Percentiles rank a stretch among this genome's conserved stretches.
Conservation (phyloP, 2,113 vertebrate species). For the Hippocampus zosterae region DNA sequence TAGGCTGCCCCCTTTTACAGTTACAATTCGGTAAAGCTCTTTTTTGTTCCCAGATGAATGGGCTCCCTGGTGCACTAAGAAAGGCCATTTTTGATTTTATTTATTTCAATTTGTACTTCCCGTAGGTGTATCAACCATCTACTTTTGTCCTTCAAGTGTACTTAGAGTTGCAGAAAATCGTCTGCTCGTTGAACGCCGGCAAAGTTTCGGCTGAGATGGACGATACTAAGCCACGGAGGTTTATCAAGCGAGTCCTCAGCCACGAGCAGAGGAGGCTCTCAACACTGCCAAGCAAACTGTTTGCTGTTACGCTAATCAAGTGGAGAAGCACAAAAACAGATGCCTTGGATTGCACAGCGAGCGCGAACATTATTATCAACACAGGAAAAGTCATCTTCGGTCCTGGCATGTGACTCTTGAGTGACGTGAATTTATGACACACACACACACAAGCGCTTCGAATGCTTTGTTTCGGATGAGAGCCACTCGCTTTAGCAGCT, state of each 20-base stretch:
- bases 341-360: background rate
- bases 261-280: background rate
- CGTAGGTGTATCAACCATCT: background rate
- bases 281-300: background rate
- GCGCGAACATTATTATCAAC: background rate
- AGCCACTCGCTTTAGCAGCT: background rate
- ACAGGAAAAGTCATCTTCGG: slow-evolving; percentile 8
- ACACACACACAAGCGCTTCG: background rate
- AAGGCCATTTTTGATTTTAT: background rate
- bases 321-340: slow-evolving; percentile 5
- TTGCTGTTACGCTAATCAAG: background rate
- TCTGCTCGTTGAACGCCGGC: too few relatives aligned
- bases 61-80: background rate
- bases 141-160: background rate
- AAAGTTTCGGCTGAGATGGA: background rate
- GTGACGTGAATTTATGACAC: background rate
- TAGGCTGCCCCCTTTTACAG: background rate
- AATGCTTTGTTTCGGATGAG: background rate
- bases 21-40: background rate
- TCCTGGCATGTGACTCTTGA: background rate
- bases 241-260: background rate
- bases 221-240: background rate
- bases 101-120: background rate
- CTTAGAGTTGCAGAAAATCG: background rate
- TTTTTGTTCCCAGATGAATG: background rate